A percentile compares a stretch with the other conserved stretches of the same genome.
Conservation (phyloP, 1,140 invertebrate species). For the Cyrtorhinus lividipennis region DNA sequence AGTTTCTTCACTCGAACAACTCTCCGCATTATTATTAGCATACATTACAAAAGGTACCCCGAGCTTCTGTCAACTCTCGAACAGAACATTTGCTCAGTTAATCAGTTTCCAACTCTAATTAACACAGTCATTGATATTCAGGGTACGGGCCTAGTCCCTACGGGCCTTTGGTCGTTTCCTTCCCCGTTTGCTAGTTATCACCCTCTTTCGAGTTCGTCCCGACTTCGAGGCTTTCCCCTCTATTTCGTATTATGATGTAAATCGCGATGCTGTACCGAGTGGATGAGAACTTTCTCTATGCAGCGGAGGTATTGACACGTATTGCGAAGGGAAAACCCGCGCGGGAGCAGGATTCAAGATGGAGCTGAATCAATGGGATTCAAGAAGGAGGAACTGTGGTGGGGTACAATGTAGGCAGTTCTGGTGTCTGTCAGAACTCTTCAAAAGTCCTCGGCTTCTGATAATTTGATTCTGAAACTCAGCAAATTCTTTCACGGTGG, state of each 20-base stretch:
- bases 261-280: not conserved
- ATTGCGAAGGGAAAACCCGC: too few species aligned
- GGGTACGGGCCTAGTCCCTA: not conserved
- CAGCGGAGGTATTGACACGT: too few species aligned
- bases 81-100: conserved; percentile 6
- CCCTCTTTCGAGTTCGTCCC: conserved; percentile 7
- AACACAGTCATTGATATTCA: conserved; percentile 8
- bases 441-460: too few species aligned
- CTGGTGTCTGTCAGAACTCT: too few species aligned
- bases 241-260: not conserved
- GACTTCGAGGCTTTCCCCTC: not conserved
- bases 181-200: conserved; percentile 4
- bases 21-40: not conserved
- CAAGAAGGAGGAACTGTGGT: too few species aligned
- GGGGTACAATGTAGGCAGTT: too few species aligned
- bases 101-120: conserved; percentile 7
- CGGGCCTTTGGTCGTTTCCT: not conserved
- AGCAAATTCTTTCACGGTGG: too few species aligned
- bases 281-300: not conserved
- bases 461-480: too few species aligned
- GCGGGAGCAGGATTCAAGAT: too few species aligned
- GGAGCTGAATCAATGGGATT: too few species aligned
- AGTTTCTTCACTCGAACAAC: not conserved
- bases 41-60: not conserved
- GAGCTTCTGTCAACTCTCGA: not conserved